phyloP scores from a whole-genome alignment of 1,140 invertebrate genomes.

The Steinernema feltiae region DNA sequence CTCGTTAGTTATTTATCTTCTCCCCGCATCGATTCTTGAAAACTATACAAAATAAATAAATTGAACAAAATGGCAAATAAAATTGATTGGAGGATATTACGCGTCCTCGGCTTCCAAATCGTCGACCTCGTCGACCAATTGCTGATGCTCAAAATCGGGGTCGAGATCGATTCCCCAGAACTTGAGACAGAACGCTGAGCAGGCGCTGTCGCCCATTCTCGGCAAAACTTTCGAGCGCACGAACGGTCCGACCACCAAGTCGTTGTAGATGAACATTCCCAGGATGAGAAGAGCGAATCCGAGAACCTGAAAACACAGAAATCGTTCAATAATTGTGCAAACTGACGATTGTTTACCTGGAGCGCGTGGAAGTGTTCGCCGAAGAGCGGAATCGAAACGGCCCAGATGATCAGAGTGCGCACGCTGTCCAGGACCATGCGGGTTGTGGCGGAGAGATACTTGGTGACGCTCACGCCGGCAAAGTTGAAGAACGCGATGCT shows the following conservation, averaged over 20 bases:
- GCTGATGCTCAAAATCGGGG: conserved; percentile 18
- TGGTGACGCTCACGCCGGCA: conserved; percentile 87
- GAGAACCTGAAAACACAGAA: conserved; percentile 34
- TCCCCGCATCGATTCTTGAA: conserved; percentile 4
- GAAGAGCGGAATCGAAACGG: conserved; percentile 68
- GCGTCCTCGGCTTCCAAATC: background rate
- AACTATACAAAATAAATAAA: conserved; percentile 3
- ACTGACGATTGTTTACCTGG: no score
- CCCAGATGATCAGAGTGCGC: conserved; percentile 81
- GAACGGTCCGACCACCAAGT: conserved; percentile 30
- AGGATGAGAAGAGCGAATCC: conserved; percentile 39
- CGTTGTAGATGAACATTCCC: conserved; percentile 40
- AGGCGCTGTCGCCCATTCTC: conserved; percentile 16
- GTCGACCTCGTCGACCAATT: background rate
- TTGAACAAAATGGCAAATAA: no score
- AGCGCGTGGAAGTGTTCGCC: conserved; percentile 76
- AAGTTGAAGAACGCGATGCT: conserved; percentile 96
- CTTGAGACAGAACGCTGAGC: conserved; percentile 20
- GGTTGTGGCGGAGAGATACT: conserved; percentile 83
- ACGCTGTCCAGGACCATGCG: conserved; percentile 85
- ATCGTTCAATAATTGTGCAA: no score
- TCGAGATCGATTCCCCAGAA: conserved; percentile 21
- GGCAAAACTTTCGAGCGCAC: conserved; percentile 31
- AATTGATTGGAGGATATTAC: no score
- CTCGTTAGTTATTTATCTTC: conserved; percentile 6